phyloP scores from a whole-genome alignment of 2,797 vertebrate genomes.

The Rhyacichthys aspro region DNA sequence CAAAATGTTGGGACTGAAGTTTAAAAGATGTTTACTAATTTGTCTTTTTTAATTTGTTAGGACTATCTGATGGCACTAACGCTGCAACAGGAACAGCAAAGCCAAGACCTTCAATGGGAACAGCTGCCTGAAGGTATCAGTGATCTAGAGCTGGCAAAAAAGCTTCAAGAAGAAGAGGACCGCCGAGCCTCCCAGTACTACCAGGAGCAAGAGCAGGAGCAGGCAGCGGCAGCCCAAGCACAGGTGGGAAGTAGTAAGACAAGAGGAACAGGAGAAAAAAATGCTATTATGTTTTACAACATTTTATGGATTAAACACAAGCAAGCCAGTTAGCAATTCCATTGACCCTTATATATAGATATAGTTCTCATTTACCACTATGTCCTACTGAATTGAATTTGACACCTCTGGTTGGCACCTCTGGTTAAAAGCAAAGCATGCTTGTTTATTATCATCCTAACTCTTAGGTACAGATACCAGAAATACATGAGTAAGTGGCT shows the following conservation, averaged over 20 bases:
- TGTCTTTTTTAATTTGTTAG: conserved; percentile 64
- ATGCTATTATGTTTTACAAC: too few species aligned
- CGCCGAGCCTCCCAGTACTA: conserved; percentile 95
- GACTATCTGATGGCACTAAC: conserved; percentile 99
- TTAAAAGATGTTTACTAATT: neutral
- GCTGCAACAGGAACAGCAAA: conserved; percentile 98
- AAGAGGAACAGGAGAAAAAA: too few species aligned
- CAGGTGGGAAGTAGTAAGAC: conserved; percentile 77
- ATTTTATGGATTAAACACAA: too few species aligned
- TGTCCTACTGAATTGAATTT: too few species aligned
- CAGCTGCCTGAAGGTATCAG: conserved; percentile 96
- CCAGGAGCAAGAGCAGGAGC: conserved; percentile 95
- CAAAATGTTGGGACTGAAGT: too few species aligned
- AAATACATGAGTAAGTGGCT: neutral
- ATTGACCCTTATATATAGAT: too few species aligned
- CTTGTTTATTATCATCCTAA: too few species aligned
- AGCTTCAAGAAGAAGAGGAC: conserved; percentile 98
- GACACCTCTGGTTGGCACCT: too few species aligned
- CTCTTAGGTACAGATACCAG: neutral
- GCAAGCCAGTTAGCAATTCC: too few species aligned
- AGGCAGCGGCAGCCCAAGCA: conserved; percentile 76
- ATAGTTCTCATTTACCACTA: too few species aligned
- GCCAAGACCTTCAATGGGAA: conserved; percentile 93
- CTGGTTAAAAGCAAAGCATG: too few species aligned
- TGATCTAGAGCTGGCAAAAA: conserved; percentile 96